phyloP scores from a whole-genome alignment of 1,140 invertebrate genomes.

The Papilio dardanus region DNA sequence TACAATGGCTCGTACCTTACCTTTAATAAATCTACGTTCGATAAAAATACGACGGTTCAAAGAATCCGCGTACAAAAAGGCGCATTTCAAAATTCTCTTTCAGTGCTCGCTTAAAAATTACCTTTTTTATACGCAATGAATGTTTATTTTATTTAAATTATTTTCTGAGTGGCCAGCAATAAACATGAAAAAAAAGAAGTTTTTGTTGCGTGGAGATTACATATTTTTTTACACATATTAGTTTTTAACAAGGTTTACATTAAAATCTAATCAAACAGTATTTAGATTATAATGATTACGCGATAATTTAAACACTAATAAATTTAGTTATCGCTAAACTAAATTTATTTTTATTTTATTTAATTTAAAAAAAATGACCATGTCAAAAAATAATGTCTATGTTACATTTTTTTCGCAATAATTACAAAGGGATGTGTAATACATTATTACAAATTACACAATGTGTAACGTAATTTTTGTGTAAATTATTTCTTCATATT shows the following conservation, averaged over 20 bases:
- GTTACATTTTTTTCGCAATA: not conserved
- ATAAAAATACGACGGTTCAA: constrained; percentile 15
- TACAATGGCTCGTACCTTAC: constrained; percentile 27
- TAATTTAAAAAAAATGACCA: not conserved
- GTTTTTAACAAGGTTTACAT: too few species aligned
- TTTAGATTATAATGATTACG: not conserved
- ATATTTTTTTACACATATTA: not conserved
- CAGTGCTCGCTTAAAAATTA: not conserved
- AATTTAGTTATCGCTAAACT: not conserved
- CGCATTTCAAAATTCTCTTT: not conserved
- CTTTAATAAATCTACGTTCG: constrained; percentile 31
- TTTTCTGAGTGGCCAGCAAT: not conserved
- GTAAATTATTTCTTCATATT: not conserved
- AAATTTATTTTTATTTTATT: not conserved
- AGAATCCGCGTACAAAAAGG: constrained; percentile 23
- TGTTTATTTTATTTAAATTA: not conserved
- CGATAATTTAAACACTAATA: not conserved
- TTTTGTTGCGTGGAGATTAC: not conserved
- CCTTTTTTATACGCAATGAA: not conserved
- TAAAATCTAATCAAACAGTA: not conserved
- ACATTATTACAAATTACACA: not conserved
- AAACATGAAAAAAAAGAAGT: not conserved
- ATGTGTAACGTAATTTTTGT: not conserved
- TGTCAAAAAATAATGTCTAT: not conserved
- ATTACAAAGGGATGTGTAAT: not conserved